Conservation (phyloP, 2,113 vertebrate genomes). For the Corythornis cristatus region DNA sequence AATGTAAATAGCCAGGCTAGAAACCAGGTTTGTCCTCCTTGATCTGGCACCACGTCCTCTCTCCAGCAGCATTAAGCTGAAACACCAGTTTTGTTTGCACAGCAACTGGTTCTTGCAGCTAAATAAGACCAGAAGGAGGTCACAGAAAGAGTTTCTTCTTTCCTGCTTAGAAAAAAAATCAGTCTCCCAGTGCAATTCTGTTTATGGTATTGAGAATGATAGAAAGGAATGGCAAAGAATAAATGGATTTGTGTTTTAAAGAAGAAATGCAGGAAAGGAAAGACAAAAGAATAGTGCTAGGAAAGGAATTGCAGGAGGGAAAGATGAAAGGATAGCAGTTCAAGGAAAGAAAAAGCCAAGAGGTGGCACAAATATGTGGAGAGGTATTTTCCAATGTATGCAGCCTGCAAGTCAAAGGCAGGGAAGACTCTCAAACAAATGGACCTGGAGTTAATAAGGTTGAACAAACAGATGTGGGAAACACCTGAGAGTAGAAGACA, state of each 20-base stretch:
- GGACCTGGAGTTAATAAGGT: background rate
- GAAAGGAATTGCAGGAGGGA: background rate
- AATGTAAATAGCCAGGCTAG: background rate
- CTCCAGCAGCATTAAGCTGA: background rate
- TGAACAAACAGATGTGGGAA: background rate
- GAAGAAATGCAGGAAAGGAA: background rate
- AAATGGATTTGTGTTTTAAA: background rate
- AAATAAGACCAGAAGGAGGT: background rate
- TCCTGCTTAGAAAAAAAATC: background rate
- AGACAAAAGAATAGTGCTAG: background rate
- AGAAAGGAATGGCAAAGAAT: background rate
- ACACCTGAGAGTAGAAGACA: background rate
- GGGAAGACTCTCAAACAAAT: background rate
- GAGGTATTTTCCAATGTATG: accelerated
- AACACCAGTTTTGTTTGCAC: background rate
- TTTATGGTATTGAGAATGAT: background rate
- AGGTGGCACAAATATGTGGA: background rate
- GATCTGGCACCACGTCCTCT: background rate
- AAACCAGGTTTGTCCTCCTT: background rate
- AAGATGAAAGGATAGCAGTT: background rate
- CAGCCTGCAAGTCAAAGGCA: background rate
- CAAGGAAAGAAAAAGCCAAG: background rate
- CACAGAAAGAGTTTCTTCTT: background rate
- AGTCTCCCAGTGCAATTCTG: background rate
- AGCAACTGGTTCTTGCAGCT: background rate